Base-by-base conservation (phyloP, 2,113 vertebrate genomes). In the Sisor rabdophorus region DNA sequence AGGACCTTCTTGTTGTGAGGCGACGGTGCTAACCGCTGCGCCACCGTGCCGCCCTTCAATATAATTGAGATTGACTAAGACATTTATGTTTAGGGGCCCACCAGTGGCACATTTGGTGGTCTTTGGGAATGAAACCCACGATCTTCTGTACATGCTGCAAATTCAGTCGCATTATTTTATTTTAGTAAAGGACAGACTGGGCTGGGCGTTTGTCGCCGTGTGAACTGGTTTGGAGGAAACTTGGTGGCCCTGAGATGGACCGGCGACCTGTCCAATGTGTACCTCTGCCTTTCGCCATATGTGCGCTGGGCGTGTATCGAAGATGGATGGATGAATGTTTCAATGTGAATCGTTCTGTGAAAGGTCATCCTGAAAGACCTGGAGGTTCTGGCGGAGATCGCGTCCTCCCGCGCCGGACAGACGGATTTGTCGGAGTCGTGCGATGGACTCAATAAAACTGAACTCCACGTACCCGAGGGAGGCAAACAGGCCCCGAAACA, bases 301-400 rank as follows among this genome's bases (percentile, higher is more conserved):
- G n/a, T n/a, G n/a, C n/a, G n/a, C n/a, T n/a, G 64, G 11, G 44
- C 26, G 22, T 48, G 15, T 48, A 48, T 12, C 15, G 17, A 50
- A 68, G 28, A 19, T 15, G 24, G 64, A 15, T 24, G 26, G 44
- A 50, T 52, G 11, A 26, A 68, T 24, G 19, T 50, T 50, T 20
- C n/a, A 1, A 52, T 58, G 19, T 50, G 55, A 16, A 16, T 44
- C 0, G 2, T 26, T 54, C 6, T 78, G 65, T 56, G 6, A 17
- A 82, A 95, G 94, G 97, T 99, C 47, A 95, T 99, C 81, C 90
- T 99, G 76, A 99, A 99, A 89, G 97, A 99, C 84, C 89, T 98
- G 85, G 97, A 99, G 55, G 92, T 99, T 68, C 79, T 99, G 58
- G 97, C 97, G 0, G 97, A 99, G 89, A 98, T 99, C 0, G 97